These are phyloP conservation scores for Macrosiphum euphorbiae DNA, from an alignment of 2,888 invertebrate genomes.

Conservation along the genomic window DNA sequence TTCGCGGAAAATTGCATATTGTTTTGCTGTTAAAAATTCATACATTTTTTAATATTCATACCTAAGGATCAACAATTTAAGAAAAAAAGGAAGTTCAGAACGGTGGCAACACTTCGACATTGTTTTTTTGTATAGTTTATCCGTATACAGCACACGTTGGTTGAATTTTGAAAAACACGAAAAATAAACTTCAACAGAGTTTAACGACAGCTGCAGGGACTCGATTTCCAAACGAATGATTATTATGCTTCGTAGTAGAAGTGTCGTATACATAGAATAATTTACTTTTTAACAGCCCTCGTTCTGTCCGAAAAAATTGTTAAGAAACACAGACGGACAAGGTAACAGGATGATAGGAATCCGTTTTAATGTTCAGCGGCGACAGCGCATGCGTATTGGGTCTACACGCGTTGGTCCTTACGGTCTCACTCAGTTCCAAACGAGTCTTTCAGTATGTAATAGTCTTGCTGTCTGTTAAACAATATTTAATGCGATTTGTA, in stretches of 20 bases:
- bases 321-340: not conserved
- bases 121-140: not conserved
- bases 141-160: not conserved
- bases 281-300: not conserved
- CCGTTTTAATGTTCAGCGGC: not conserved
- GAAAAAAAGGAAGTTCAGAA: no score
- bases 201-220: not conserved
- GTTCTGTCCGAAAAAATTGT: not conserved
- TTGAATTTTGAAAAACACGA: not conserved
- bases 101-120: not conserved
- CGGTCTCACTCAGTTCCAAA: not conserved
- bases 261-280: not conserved
- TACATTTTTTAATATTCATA: no score
- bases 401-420: not conserved
- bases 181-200: not conserved
- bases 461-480: not conserved
- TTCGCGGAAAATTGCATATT: no score
- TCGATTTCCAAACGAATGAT: not conserved
- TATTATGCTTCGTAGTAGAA: not conserved
- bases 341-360: not conserved
- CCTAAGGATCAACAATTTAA: no score
- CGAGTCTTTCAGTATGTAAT: not conserved
- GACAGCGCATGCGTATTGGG: not conserved
- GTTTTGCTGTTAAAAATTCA: no score
- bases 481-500: not conserved